phyloP scores from a whole-genome alignment of 2,888 invertebrate genomes.

The Torymus auratus region DNA sequence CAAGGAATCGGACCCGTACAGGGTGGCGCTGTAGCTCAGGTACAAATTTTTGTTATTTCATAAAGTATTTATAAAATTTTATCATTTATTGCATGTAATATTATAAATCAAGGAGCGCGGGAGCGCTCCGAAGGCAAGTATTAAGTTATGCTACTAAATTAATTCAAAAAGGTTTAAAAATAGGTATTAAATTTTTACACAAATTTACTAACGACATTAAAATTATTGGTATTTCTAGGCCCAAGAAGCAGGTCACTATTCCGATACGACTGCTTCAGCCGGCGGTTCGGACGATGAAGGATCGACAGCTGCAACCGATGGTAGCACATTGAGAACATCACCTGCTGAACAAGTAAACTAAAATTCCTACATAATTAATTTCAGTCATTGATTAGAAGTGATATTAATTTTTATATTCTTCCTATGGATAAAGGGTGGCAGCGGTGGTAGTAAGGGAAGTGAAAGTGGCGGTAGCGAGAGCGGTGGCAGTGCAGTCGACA shows the following conservation, averaged over 20 bases:
- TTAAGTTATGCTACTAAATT: not conserved
- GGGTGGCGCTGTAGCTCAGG: conserved; percentile 61
- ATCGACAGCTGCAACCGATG: conserved; percentile 96
- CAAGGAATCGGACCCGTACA: conserved; percentile 71
- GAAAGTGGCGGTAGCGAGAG: conserved; percentile 87
- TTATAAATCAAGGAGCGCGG: no score
- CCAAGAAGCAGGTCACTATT: conserved; percentile 80
- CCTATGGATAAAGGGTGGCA: conserved; percentile 66
- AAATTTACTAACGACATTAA: not conserved
- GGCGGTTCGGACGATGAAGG: conserved; percentile 96
- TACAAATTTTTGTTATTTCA: conserved; percentile 22
- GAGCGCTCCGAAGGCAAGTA: no score
- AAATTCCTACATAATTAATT: not conserved
- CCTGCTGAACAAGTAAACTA: conserved; percentile 84
- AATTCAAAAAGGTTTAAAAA: not conserved
- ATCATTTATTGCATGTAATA: no score
- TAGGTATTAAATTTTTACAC: not conserved
- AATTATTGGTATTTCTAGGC: conserved; percentile 31
- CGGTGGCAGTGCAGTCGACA: conserved; percentile 94
- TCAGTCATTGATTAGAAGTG: not conserved
- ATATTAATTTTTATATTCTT: conserved; percentile 35
- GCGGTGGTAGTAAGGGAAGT: conserved; percentile 79
- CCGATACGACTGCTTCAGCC: conserved; percentile 90
- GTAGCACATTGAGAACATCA: conserved; percentile 91
- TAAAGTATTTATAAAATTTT: no score